Evolutionary conservation across 2,888 invertebrate genomes (phyloP), one percentile per base, ranked within the genome.

Genomic region (Hemithea aestivaria): DNA sequence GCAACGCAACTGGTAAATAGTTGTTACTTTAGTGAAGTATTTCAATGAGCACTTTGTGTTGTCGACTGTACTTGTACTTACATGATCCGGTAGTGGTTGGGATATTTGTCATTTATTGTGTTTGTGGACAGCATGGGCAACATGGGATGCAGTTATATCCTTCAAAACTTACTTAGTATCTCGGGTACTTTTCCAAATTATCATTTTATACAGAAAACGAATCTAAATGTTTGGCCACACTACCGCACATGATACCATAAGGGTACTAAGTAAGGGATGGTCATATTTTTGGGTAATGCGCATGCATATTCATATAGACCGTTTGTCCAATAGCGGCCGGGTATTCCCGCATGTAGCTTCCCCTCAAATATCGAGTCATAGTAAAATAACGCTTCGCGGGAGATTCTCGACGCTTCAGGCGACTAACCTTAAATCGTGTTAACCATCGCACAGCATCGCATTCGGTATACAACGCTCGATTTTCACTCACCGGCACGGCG

Each of bases 381-480:
- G 20, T 16, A 30, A 4, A 28, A 40, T 21, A 31, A 48, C 48
- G 48, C 43, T 40, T 45, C 27, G 28, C 34, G 44, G 34, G 44
- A 45, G 40, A 35, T 40, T 28, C 22, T 10, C 6, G 58, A 62
- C 54, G 58, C 58, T 54, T 56, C n/a, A 29, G 60, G 64, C 66
- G 59, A 76, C 74, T 77, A 77, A 77, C 70, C 39, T 41, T n/a
- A 50, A 55, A 55, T 51, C 51, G 59, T 69, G 58, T 57, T 68
- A 67, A 71, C 62, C 45, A 53, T 57, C 62, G 71, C 73, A 69
- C 64, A 52, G 58, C 57, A 55, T 58, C 49, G 51, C 51, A 53
- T 51, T 56, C 53, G 48, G 40, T 48, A 40, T 50, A 40, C 54
- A 56, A 58, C 58, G 61, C 59, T 38, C 51, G 40, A 52, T 46